Conservation (phyloP, 2,797 vertebrate genomes). For the Melanotaenia parkinsoni region DNA sequence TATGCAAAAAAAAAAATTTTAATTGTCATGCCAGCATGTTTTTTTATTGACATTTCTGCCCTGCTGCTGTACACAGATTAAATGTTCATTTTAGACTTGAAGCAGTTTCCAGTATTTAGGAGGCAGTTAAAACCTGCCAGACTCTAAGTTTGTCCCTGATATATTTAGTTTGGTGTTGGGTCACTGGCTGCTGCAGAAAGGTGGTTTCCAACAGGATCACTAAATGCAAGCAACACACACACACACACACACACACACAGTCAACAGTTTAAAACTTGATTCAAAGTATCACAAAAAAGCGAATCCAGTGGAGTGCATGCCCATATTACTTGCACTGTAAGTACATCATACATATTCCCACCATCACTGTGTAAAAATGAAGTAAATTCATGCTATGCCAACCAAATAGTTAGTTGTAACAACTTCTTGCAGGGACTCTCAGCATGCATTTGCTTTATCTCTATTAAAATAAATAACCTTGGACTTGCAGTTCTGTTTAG, state of each 20-base stretch:
- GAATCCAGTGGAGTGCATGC: neutral
- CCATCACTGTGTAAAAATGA: neutral
- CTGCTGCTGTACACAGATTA: constrained; percentile 37
- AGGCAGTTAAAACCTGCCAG: constrained; percentile 57
- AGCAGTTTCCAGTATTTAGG: constrained; percentile 59
- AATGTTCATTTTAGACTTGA: constrained; percentile 51
- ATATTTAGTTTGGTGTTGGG: constrained; percentile 78
- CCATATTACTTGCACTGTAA: neutral
- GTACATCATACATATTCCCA: neutral
- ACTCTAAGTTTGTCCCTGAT: constrained; percentile 74
- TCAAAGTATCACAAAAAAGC: neutral
- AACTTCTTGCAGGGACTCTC: neutral
- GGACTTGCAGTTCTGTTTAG: neutral
- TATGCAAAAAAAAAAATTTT: constrained; percentile 16
- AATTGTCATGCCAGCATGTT: constrained; percentile 31
- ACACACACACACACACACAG: neutral
- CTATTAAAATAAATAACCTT: neutral
- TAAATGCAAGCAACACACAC: constrained; percentile 30
- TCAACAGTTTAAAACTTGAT: constrained; percentile 8
- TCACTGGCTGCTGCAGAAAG: constrained; percentile 65
- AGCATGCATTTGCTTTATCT: neutral
- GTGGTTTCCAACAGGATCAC: constrained; percentile 65
- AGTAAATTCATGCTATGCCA: neutral
- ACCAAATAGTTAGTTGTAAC: neutral
- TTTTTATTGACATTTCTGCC: constrained; percentile 49